These are phyloP conservation scores for Stigmatopora argus DNA, from an alignment of 2,113 vertebrate species.

Conservation along the genomic window DNA sequence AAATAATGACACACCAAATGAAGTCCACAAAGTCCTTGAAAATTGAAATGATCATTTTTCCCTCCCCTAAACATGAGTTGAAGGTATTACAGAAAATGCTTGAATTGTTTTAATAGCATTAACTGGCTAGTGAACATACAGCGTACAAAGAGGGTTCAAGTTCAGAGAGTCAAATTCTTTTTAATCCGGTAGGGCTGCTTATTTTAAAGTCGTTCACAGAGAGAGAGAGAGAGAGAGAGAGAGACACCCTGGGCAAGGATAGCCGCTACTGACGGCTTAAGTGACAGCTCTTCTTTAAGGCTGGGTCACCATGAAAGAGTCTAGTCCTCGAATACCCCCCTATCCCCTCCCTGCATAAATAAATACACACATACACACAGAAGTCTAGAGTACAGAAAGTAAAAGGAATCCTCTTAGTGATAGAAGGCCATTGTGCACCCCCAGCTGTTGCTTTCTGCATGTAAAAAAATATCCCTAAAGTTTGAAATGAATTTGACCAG, in stretches of 20 bases:
- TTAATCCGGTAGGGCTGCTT: conserved; percentile 39
- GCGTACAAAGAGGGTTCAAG: conserved; percentile 28
- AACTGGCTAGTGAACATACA: background rate
- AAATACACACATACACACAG: conserved; percentile 26
- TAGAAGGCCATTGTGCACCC: conserved; percentile 48
- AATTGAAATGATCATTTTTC: background rate
- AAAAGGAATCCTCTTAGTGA: conserved; percentile 58
- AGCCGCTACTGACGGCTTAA: conserved; percentile 44
- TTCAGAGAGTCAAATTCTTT: conserved; percentile 31
- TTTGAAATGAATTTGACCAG: background rate
- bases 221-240: too few relatives aligned
- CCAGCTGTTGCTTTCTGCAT: conserved; percentile 55
- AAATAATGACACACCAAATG: too few relatives aligned
- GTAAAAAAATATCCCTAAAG: background rate
- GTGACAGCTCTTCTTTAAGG: conserved; percentile 32
- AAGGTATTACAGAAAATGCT: background rate
- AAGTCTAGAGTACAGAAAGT: conserved; percentile 36
- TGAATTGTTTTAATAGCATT: background rate
- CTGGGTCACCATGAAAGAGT: conserved; percentile 53
- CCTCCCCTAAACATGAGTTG: background rate
- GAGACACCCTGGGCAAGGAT: conserved; percentile 13
- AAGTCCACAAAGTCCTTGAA: background rate
- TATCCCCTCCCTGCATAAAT: conserved; percentile 7
- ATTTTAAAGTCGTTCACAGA: conserved; percentile 28
- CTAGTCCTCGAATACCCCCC: background rate